Evolutionary conservation across 2,113 vertebrate genomes (phyloP), one percentile per base, ranked within the genome.

Genomic region (Micromys minutus): DNA sequence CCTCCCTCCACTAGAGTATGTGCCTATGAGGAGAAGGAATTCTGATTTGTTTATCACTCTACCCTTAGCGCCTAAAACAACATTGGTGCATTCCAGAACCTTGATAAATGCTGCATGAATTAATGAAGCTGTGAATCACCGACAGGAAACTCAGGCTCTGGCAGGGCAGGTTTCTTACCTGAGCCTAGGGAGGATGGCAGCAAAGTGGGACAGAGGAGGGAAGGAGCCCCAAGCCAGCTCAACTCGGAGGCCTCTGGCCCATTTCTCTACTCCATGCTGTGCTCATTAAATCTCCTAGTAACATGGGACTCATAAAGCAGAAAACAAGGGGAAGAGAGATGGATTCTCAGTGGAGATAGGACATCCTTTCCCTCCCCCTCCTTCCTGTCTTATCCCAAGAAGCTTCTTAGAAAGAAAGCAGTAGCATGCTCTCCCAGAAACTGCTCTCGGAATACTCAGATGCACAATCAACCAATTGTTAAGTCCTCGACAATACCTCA

Each of bases 381-480:
- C 88, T 47, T 93, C 59, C 50, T 87, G 90, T 93, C 72, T 91
- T 87, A 96, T 95, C 89, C 96, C 86, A 92, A 88, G 77, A 89
- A 95, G 88, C 96, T 96, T 69, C 81, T 97, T 89, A 74, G 93
- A 85, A 94, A 95, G 94, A 96, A 95, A 96, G 83, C 95, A 36
- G 69, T 90, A 67, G 79, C 31, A 16, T 87, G 84, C 89, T 97
- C 69, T 96, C 93, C 87, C 94, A 96, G 96, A 96, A 96, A 95
- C 94, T 63, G 85, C 61, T 69, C 94, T 97, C 81, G 90, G 96
- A 97, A 94, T 94, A 97, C 96, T 97, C 39, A 6, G 94, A 95
- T 95, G 96, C 95, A 97, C 96, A 97, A 97, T 97, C 95, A 97
- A 96, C 89, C 97, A 97, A 97, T 97, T 97, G 95, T 97, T 96